A percentile compares a stretch with the other conserved stretches of the same genome.
These are phyloP conservation scores for Urechis unicinctus DNA, from an alignment of 2,888 invertebrate species.

Conservation along the genomic window DNA sequence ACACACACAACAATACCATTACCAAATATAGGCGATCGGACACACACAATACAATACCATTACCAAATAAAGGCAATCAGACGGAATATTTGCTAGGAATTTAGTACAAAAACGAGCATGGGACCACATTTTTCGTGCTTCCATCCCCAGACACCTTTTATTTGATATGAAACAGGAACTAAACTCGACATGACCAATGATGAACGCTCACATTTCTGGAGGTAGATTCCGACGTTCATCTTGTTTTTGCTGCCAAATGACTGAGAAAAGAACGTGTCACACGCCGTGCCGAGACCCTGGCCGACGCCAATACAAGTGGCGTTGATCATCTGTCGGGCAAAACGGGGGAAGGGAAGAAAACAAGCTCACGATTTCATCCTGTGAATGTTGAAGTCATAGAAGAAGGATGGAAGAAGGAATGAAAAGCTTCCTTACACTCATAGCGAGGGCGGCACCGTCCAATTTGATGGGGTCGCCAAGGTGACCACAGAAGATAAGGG, in stretches of 20 bases:
- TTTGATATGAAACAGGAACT: no score
- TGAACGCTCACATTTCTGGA: constrained; percentile 5
- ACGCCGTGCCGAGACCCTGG: constrained; percentile 21
- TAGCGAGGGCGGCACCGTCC: constrained; percentile 23
- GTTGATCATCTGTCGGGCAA: constrained; percentile 22
- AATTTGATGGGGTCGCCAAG: constrained; percentile 18
- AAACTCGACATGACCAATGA: neutral
- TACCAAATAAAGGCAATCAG: no score
- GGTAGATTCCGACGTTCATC: constrained; percentile 13
- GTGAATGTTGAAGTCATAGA: no score
- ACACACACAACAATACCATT: no score
- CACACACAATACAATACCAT: no score
- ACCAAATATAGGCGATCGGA: no score
- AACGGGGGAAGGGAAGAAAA: neutral
- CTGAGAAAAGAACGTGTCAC: constrained; percentile 25
- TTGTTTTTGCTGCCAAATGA: constrained; percentile 15
- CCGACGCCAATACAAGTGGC: constrained; percentile 20
- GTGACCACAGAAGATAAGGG: constrained; percentile 24
- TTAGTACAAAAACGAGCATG: no score
- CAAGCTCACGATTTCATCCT: neutral
- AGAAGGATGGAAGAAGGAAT: no score
- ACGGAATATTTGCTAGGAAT: no score
- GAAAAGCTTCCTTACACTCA: constrained; percentile 19
- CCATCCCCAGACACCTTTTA: no score
- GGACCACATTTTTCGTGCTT: no score